Conservation (phyloP, 2,888 invertebrate species). For the Phaedon cochleariae region DNA sequence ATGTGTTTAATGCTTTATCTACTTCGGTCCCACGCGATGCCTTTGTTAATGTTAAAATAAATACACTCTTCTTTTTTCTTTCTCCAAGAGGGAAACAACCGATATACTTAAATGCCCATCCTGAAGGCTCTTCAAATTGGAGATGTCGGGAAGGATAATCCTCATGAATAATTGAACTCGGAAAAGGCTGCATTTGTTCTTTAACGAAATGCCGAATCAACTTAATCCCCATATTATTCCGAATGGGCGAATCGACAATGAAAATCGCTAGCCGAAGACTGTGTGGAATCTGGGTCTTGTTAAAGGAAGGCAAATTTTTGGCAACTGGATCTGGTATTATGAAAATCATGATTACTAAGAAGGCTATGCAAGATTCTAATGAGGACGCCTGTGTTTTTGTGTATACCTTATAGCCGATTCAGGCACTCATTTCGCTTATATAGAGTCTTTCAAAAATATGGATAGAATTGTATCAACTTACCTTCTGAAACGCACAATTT, state of each 20-base stretch:
- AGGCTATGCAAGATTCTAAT: too few species aligned
- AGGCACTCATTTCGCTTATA: too few species aligned
- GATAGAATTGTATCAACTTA: too few species aligned
- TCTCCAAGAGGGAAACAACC: conserved; percentile 6
- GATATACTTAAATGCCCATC: conserved; percentile 11
- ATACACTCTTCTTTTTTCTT: neutral
- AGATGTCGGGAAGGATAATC: conserved; percentile 9
- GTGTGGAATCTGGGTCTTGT: neutral
- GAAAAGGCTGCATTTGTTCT: conserved; percentile 12
- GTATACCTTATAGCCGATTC: too few species aligned
- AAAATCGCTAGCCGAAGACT: neutral
- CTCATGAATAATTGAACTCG: conserved; percentile 25
- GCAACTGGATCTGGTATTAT: too few species aligned
- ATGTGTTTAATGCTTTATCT: conserved; percentile 8
- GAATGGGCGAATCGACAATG: neutral
- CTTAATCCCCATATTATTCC: neutral
- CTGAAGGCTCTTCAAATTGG: neutral
- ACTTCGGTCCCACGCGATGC: conserved; percentile 5
- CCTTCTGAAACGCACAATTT: too few species aligned
- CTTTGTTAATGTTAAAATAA: conserved; percentile 13
- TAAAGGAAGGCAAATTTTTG: neutral
- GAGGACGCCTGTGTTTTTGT: too few species aligned
- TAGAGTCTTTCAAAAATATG: too few species aligned
- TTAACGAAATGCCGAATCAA: neutral
- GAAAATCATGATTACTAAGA: too few species aligned